phyloP scores from a whole-genome alignment of 2,888 invertebrate genomes.

The Microchrysa polita region DNA sequence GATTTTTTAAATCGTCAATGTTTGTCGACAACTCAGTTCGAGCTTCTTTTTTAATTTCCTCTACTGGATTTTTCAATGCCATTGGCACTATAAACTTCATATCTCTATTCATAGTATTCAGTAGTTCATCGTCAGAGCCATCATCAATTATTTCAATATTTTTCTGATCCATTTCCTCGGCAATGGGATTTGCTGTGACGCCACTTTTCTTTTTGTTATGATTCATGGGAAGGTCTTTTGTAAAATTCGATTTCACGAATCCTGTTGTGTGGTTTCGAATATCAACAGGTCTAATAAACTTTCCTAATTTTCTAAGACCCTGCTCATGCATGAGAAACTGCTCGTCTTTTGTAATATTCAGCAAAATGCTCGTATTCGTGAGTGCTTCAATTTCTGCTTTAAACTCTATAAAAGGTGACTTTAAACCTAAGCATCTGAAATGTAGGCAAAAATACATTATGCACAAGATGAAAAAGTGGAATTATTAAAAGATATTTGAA shows the following conservation, averaged over 20 bases:
- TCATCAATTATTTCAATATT: conserved; percentile 63
- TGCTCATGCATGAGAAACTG: conserved; percentile 63
- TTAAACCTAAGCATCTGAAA: conserved; percentile 60
- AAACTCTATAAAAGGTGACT: conserved; percentile 64
- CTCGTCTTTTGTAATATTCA: conserved; percentile 63
- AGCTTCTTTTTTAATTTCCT: conserved; percentile 57
- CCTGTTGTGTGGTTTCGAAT: conserved; percentile 61
- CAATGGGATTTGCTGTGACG: conserved; percentile 58
- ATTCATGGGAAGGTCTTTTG: conserved; percentile 57
- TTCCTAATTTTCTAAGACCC: conserved; percentile 61
- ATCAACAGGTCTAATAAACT: conserved; percentile 63
- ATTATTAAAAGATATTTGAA: conserved; percentile 3
- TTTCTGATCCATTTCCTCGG: conserved; percentile 63
- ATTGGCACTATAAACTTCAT: conserved; percentile 64
- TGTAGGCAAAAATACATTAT: background rate
- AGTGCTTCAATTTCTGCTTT: conserved; percentile 60
- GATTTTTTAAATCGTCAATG: conserved; percentile 63
- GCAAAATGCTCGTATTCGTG: conserved; percentile 61
- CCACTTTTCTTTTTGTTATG: conserved; percentile 53
- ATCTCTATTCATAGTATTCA: conserved; percentile 55
- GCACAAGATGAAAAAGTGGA: conserved; percentile 47
- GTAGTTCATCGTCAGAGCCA: conserved; percentile 57
- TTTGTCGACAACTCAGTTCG: conserved; percentile 57
- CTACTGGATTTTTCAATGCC: conserved; percentile 62
- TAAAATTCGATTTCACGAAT: conserved; percentile 61